Conservation (phyloP, 2,888 invertebrate species). For the Agonopterix alstromeriana region DNA sequence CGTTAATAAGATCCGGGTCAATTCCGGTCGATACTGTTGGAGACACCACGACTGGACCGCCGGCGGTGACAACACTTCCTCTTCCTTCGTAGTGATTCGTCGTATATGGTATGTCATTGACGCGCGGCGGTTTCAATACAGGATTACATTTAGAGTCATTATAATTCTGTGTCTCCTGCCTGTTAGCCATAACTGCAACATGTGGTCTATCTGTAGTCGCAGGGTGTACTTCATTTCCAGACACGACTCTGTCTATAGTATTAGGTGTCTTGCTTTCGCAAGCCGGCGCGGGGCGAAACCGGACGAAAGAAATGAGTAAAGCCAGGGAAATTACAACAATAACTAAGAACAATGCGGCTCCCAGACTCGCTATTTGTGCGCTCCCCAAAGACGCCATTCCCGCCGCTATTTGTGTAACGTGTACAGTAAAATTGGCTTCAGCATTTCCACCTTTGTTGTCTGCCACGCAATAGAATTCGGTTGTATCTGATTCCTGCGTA, state of each 20-base stretch:
- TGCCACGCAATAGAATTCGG: constrained; percentile 92
- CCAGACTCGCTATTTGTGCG: constrained; percentile 90
- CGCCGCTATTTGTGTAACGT: constrained; percentile 85
- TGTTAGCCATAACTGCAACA: constrained; percentile 76
- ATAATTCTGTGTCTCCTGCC: constrained; percentile 55
- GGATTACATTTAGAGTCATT: constrained; percentile 77
- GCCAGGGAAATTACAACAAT: constrained; percentile 84
- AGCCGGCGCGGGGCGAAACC: constrained; percentile 83
- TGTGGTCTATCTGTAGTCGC: constrained; percentile 70
- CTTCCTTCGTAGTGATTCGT: constrained; percentile 82
- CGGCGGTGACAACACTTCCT: constrained; percentile 79
- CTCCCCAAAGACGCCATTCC: constrained; percentile 89
- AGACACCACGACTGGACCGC: constrained; percentile 82
- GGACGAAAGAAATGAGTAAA: constrained; percentile 84
- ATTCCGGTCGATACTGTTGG: constrained; percentile 85
- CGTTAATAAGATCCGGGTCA: constrained; percentile 91
- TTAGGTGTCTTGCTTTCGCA: constrained; percentile 87
- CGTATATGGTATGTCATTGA: constrained; percentile 82
- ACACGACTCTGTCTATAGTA: constrained; percentile 83
- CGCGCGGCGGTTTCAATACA: constrained; percentile 82
- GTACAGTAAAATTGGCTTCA: constrained; percentile 92
- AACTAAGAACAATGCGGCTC: constrained; percentile 87
- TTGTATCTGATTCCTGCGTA: constrained; percentile 88
- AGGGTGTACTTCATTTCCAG: constrained; percentile 72
- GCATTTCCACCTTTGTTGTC: constrained; percentile 92